Evolutionary conservation across 2,113 vertebrate species (phyloP).

Genomic region (Lasiurus cinereus): DNA sequence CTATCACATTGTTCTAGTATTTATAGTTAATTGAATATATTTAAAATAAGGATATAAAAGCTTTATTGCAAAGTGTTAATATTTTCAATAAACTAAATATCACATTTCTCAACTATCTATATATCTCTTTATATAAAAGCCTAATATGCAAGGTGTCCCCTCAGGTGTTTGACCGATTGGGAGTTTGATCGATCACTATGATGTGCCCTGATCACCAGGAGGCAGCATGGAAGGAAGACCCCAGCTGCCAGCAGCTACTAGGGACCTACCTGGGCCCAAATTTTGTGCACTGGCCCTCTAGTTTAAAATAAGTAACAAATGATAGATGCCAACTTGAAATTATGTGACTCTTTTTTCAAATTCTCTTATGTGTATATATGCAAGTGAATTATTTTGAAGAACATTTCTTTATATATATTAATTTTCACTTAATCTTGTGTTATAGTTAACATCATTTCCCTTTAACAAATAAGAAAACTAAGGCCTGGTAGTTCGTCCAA

Average conservation of each 20-base stretch:
- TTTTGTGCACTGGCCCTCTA: too few relatives aligned
- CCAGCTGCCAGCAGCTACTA: too few relatives aligned
- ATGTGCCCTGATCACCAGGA: too few relatives aligned
- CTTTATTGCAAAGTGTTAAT: slow-evolving; percentile 58
- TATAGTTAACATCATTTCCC: neutral
- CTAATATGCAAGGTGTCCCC: too few relatives aligned
- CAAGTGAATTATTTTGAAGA: slow-evolving; percentile 40
- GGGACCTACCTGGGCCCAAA: too few relatives aligned
- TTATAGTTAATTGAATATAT: slow-evolving; percentile 31
- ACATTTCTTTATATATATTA: neutral
- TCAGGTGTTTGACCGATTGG: too few relatives aligned
- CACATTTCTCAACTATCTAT: slow-evolving; percentile 42
- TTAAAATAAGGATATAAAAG: slow-evolving; percentile 45
- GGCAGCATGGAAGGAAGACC: too few relatives aligned
- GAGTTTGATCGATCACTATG: too few relatives aligned
- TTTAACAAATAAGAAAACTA: slow-evolving; percentile 51
- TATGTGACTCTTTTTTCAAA: neutral
- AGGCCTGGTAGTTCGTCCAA: neutral
- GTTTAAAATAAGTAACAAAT: neutral
- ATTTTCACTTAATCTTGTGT: slow-evolving; percentile 36
- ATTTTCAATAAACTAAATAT: slow-evolving; percentile 39
- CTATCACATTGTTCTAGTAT: neutral
- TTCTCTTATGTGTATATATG: neutral
- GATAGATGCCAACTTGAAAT: slow-evolving; percentile 38
- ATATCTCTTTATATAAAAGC: too few relatives aligned